Evolutionary conservation across 2,888 invertebrate species (phyloP).

Genomic region (Xanthia togata): DNA sequence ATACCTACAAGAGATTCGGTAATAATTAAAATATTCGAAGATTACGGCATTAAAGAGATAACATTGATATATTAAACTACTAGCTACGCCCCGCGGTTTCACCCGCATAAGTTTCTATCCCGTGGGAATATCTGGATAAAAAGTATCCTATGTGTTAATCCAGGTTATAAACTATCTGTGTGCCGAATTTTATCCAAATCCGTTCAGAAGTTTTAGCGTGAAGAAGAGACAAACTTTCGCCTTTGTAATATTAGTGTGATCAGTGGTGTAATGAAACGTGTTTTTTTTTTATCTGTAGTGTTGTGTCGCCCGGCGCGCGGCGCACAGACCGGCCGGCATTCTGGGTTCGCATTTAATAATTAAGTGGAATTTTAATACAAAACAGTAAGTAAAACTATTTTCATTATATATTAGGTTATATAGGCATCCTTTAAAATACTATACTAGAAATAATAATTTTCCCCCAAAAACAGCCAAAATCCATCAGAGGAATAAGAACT

Average conservation of each 20-base stretch:
- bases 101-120: too few species aligned
- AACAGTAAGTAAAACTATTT: conserved; percentile 31
- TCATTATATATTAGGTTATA: background rate
- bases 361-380: background rate
- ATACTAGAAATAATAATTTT: background rate
- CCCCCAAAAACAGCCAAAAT: background rate
- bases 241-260: too few species aligned
- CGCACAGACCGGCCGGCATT: conserved; percentile 25
- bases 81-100: too few species aligned
- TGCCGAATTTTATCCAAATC: too few species aligned
- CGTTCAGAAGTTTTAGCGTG: too few species aligned
- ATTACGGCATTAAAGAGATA: conserved; percentile 39
- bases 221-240: too few species aligned
- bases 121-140: too few species aligned
- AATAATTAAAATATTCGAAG: conserved; percentile 14
- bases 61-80: conserved; percentile 1
- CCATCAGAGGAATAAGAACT: background rate
- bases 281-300: conserved; percentile 48
- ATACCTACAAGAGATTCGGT: background rate
- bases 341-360: background rate
- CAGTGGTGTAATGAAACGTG: conserved; percentile 12
- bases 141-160: too few species aligned
- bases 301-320: conserved; percentile 21
- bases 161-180: too few species aligned
- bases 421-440: background rate